Base-by-base conservation (phyloP, 2,888 invertebrate genomes). In the Scaptomyza tumidula region DNA sequence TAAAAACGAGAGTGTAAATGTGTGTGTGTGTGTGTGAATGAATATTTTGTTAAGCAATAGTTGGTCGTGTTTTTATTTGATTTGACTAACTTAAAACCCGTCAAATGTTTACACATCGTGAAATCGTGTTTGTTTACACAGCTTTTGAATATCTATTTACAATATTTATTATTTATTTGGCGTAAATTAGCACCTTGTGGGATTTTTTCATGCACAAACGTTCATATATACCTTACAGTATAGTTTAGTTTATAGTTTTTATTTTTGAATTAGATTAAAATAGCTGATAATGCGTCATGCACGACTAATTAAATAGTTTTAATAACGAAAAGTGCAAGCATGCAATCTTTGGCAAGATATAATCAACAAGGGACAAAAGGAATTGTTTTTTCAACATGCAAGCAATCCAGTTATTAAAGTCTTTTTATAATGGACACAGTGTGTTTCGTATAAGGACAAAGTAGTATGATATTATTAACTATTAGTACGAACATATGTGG, bases 341-440 rank as follows among this genome's bases (percentile, higher is more conserved):
- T 48, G 49, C 50, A 31, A 9, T 24, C 16, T 29, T 45, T 56
- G 13, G 6, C 14, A 1, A 39, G 56, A 64, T 66, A 45, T 2
- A 9, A 58, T 71, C 65, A 44, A 57, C 56, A 71, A 54, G 53
- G 31, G 27, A 10, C 24, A 4, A 24, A 39, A 4, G 2, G 2
- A 57, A 71, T 52, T 46, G 43, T 3, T 46, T 52, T 55, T 55
- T 9, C 16, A 19, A 29, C 69, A 70, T 49, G 69, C 71, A 49
- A 56, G 4, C 19, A 13, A 43, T 35, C 19, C 19, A 14, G 46
- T n/a, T 24, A 6, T 6, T 10, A 37, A 24, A 13, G 5, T 14
- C n/a, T 13, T 4, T 10, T 1, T 10, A 35, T 6, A 6, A 50
- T 11, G n/a, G 10, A 1, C 6, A 4, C 0, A 2, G 4, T 37